Base-by-base conservation (phyloP, 1,140 invertebrate species). In the Patella vulgata region DNA sequence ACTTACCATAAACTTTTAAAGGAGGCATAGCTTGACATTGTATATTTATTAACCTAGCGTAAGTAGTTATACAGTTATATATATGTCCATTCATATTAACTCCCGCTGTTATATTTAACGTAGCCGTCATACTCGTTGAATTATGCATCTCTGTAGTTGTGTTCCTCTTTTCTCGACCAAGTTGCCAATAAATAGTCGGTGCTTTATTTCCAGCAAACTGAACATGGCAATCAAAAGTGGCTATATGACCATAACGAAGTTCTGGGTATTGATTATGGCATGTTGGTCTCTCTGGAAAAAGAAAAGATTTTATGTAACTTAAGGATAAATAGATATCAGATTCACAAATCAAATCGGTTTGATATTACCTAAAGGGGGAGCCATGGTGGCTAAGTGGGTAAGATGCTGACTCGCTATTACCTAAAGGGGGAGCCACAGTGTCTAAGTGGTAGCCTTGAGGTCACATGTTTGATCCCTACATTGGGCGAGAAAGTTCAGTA, bases 1-100 rank as follows among this genome's bases (percentile, higher is more conserved):
- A 70, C 71, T 56, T 63, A 73, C 71, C 65, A 40, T 59, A 57
- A 9, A 73, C 57, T 9, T 59, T 61, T 3, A 73, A 44, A 30
- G 51, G 53, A 19, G 59, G 53, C 12, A 40, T 40, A 28, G 47
- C 55, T 14, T 27, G 27, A 44, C 48, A 51, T 42, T 62, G 43
- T 14, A 51, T 57, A 27, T 43, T 28, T 42, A 52, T 19, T 23
- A 63, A 46, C 21, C 58, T 59, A 2, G 59, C 52, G 55, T 67
- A 75, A 21, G 52, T 56, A 12, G 63, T 59, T 11, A 57, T 36
- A 66, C 73, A 75, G 27, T 59, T 55, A 43, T 68, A 75, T 31
- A 66, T 51, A 42, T 70, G 66, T 8, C 73, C 73, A 59, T 75
- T 66, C 48, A 69, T 69, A 39, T 59, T 47, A 27, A 51, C 58